Evolutionary conservation across 2,113 vertebrate species (phyloP).

Genomic region (Pollachius pollachius): DNA sequence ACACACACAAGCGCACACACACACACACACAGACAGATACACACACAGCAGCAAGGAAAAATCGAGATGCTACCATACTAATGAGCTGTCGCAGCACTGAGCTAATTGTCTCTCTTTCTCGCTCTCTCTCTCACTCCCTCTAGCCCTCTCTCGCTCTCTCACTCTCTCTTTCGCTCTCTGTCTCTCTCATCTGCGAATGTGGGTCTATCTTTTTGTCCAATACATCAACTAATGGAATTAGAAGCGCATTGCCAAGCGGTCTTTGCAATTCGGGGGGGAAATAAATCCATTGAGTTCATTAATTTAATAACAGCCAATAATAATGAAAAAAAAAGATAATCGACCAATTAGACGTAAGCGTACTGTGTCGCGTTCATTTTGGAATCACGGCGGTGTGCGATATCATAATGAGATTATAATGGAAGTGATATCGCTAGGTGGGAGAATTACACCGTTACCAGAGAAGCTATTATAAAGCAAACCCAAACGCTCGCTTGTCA

Average conservation of each 20-base stretch:
- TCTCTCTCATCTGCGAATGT: neutral
- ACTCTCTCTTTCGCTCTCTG: neutral
- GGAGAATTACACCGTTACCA: conserved; percentile 71
- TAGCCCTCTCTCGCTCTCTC: conserved; percentile 3
- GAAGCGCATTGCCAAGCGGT: conserved; percentile 66
- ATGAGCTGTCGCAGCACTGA: conserved; percentile 59
- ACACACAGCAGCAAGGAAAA: conserved; percentile 25
- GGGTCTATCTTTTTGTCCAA: conserved; percentile 10
- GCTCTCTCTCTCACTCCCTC: conserved; percentile 7
- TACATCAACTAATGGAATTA: conserved; percentile 64
- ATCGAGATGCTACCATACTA: conserved; percentile 24
- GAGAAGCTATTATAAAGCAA: conserved; percentile 64
- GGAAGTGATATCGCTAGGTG: conserved; percentile 71
- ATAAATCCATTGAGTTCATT: conserved; percentile 75
- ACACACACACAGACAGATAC: no score
- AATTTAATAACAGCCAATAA: conserved; percentile 76
- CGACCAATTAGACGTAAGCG: conserved; percentile 65
- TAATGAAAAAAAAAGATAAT: conserved; percentile 72
- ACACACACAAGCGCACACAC: no score
- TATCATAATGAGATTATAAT: conserved; percentile 75
- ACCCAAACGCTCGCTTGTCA: conserved; percentile 67
- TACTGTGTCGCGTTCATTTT: conserved; percentile 61
- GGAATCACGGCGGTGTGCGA: conserved; percentile 67
- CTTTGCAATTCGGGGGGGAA: conserved; percentile 62
- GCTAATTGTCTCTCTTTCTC: conserved; percentile 62